Base-by-base conservation (phyloP, 2,888 invertebrate genomes). In the Euplexia lucipara region DNA sequence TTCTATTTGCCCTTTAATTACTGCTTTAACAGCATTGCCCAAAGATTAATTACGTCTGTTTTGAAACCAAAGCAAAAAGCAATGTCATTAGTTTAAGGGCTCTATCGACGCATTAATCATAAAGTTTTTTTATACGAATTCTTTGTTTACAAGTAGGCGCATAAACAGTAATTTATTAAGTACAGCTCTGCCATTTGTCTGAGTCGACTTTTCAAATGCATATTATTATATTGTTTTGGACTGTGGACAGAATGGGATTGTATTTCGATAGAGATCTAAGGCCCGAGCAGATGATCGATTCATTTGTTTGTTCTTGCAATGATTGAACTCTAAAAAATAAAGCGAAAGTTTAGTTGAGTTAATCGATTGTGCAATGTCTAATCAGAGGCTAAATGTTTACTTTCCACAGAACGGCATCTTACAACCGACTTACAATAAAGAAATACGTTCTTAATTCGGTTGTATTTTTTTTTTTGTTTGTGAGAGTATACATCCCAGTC, bases 51-150 rank as follows among this genome's bases (percentile, higher is more conserved):
- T 86, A 88, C 78, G 73, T 67, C 67, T 75, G 84, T 89, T 88
- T 87, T 86, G 86, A 88, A 91, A 89, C 82, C 82, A 79, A 88
- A 88, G 84, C 79, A 81, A 84, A 86, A 87, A 85, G 80, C 88
- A 81, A 87, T 86, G 86, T 90, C 89, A 92, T 92, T 92, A 91
- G 81, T 91, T 75, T 83, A 88, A 88, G 86, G 88, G 88, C 85
- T 84, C 82, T 79, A 82, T 76, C 71, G 77, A 54, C 64, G 66
- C 87, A 91, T 92, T 90, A 90, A 91, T 93, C 91, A 91, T 85
- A 72, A 66, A 67, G 86, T 85, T 86, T 88, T 88, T 85, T 82
- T 81, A 78, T 75, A 78, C 62, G 81, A 82, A 84, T 84, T 86
- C 84, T 84, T 83, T 88, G 86, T 88, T 89, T 84, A 84, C 84